Conservation (phyloP, 2,888 invertebrate genomes). For the Cerastoderma edule region DNA sequence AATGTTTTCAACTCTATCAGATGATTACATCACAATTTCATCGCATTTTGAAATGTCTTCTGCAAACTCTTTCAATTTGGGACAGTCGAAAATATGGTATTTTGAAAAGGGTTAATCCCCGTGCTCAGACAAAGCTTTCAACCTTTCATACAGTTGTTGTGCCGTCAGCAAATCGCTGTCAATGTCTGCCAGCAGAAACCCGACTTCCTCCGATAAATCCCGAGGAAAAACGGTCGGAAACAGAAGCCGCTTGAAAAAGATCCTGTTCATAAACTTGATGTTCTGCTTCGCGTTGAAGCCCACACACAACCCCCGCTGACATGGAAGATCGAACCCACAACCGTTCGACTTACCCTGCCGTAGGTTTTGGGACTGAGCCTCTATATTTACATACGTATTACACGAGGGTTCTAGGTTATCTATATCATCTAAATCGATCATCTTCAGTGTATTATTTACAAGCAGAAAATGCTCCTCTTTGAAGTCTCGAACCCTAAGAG, state of each 20-base stretch:
- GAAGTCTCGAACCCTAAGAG: constrained; percentile 79
- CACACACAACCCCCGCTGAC: constrained; percentile 73
- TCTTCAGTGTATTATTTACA: constrained; percentile 73
- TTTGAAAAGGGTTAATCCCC: neutral
- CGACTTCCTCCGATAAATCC: constrained; percentile 59
- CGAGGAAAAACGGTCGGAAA: constrained; percentile 74
- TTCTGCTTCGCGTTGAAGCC: constrained; percentile 79
- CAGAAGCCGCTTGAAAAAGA: constrained; percentile 73
- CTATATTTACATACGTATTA: constrained; percentile 51
- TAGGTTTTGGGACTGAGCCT: constrained; percentile 24
- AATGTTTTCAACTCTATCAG: neutral
- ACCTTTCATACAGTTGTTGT: neutral
- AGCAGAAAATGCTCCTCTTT: constrained; percentile 80
- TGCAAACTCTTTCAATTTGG: neutral
- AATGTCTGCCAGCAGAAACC: constrained; percentile 48
- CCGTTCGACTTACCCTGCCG: constrained; percentile 40
- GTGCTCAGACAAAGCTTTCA: neutral
- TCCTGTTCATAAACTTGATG: constrained; percentile 72
- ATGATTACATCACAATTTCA: neutral
- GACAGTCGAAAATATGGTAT: neutral
- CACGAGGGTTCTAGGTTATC: constrained; percentile 78
- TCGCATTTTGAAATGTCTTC: neutral
- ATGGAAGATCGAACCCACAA: constrained; percentile 68
- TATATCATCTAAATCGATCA: constrained; percentile 81
- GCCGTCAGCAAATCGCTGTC: constrained; percentile 32